Evolutionary conservation across 2,113 vertebrate species (phyloP), one percentile per base, ranked within the genome.

Genomic region (Rhodinocichla rosea): DNA sequence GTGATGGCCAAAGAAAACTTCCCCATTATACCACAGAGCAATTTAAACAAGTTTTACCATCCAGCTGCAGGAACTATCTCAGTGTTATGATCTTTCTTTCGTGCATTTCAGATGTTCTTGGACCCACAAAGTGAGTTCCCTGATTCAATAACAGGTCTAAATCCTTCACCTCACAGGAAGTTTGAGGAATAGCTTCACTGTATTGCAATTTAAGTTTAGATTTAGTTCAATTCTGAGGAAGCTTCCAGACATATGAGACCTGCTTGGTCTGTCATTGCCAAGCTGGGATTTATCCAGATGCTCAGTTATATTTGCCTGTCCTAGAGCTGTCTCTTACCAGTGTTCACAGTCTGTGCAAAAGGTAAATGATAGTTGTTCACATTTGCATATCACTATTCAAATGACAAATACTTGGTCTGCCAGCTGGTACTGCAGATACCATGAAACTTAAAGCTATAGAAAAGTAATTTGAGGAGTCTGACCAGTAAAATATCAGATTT

Each of bases 1-100:
- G 15, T 45, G 79, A 87, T 68, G 52, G 90, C 79, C 93, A 95
- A 96, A 90, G 87, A 92, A 96, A 96, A 95, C 64, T 92, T 95
- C 68, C 76, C 53, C 64, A 39, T 83, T 89, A 62, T 59, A 87
- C 69, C 81, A 89, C 84, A 91, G 52, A 84, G 62, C 65, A 91
- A 78, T 89, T 94, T 91, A 68, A 75, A 68, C 37, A 59, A 74
- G 39, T 56, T 89, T 92, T 57, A 83, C 64, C 35, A 77, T 67
- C 81, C 60, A 89, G 53, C 42, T 83, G 42, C 56, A 86, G 67
- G 33, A 83, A 20, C 26, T 92, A 82, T 89, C 83, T 91, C 1
- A 6, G 28, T 23, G 63, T 76, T 86, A 52, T 30, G 63, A 9
- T 83, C 68, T 65, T 28, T 68, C 67, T 80, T 89, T 74, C 11